Evolutionary conservation across 2,888 invertebrate species (phyloP).

Genomic region (Catocala fraxini): DNA sequence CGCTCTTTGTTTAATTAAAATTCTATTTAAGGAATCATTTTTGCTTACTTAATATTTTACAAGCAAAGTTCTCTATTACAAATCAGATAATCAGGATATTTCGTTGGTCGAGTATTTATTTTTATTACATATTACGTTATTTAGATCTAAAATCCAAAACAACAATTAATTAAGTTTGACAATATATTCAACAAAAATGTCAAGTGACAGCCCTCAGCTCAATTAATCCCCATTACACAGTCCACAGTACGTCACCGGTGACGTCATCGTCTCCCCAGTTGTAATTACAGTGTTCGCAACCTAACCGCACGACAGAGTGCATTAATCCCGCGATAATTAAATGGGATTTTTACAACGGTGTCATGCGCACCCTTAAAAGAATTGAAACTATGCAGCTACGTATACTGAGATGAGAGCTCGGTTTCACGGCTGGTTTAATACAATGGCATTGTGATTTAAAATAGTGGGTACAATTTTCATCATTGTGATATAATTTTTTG

Average conservation of each 20-base stretch:
- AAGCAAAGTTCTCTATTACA: too few relatives aligned
- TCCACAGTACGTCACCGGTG: slow-evolving; percentile 22
- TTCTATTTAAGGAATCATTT: too few relatives aligned
- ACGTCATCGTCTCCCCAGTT: slow-evolving; percentile 20
- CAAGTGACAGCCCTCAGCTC: slow-evolving; percentile 12
- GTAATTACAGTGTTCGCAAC: slow-evolving; percentile 37
- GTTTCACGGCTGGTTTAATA: slow-evolving; percentile 10
- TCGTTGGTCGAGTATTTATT: too few relatives aligned
- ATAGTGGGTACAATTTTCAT: too few relatives aligned
- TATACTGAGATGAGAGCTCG: not conserved
- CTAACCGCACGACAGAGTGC: slow-evolving; percentile 29
- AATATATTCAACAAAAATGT: slow-evolving; percentile 1
- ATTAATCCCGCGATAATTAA: slow-evolving; percentile 39
- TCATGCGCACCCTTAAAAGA: slow-evolving; percentile 16
- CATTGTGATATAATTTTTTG: too few relatives aligned
- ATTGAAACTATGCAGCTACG: slow-evolving; percentile 8
- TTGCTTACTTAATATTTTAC: too few relatives aligned
- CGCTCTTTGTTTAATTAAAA: too few relatives aligned
- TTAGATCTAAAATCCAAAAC: too few relatives aligned
- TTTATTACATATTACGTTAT: too few relatives aligned
- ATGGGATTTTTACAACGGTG: slow-evolving; percentile 30
- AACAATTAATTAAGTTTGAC: too few relatives aligned
- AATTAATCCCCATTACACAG: slow-evolving; percentile 36
- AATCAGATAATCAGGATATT: too few relatives aligned
- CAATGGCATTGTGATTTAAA: too few relatives aligned